Percentiles rank a stretch among this genome's conserved stretches.
phyloP scores from a whole-genome alignment of 2,797 vertebrate genomes.

The Falco rusticolus region DNA sequence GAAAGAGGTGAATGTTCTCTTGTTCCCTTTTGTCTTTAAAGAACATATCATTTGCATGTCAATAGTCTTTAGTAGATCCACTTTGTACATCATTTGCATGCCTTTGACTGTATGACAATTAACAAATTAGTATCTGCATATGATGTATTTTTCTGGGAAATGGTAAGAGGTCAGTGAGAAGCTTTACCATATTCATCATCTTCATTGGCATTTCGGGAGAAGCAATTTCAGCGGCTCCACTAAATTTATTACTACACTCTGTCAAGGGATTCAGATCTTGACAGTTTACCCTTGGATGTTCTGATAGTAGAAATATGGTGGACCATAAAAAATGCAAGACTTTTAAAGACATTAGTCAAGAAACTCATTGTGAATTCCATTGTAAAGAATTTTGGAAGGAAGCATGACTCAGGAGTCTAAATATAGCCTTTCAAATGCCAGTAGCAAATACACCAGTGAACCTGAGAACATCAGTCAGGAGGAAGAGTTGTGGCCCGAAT shows the following conservation, averaged over 20 bases:
- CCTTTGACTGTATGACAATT: neutral
- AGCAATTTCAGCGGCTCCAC: neutral
- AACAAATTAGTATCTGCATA: slow-evolving; percentile 14
- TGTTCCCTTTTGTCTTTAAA: neutral
- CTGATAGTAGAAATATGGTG: neutral
- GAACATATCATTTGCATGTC: neutral
- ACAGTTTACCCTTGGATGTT: slow-evolving; percentile 37
- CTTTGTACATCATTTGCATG: slow-evolving; percentile 19
- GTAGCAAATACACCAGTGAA: neutral
- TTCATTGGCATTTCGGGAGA: neutral
- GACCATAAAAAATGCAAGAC: neutral
- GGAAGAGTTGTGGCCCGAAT: neutral
- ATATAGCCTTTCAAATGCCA: neutral
- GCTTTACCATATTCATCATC: slow-evolving; percentile 17
- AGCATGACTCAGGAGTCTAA: neutral
- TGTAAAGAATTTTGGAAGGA: neutral
- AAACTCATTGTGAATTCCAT: neutral
- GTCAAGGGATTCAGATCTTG: slow-evolving; percentile 20
- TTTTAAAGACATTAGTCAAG: slow-evolving; percentile 9
- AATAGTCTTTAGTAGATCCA: neutral
- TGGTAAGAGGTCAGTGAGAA: neutral
- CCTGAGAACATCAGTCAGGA: neutral
- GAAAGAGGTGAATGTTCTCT: neutral
- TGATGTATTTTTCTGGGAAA: neutral
- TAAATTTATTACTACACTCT: slow-evolving; percentile 37